A percentile compares a stretch with the other conserved stretches of the same genome.
Conservation (phyloP, 2,888 invertebrate species). For the Metellina segmentata region DNA sequence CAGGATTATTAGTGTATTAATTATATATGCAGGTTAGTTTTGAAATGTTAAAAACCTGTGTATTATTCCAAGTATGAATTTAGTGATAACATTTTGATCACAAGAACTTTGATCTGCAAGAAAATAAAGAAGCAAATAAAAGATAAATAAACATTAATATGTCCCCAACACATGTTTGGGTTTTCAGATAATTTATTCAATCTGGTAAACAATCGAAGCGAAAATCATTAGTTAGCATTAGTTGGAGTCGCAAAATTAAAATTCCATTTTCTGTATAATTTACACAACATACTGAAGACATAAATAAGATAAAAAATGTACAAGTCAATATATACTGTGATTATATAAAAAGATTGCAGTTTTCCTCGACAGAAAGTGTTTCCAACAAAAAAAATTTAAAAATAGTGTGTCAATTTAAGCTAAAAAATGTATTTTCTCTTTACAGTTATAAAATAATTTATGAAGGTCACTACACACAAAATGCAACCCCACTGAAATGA, state of each 20-base stretch:
- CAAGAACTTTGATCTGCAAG: neutral
- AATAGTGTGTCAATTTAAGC: neutral
- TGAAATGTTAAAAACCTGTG: too few species aligned
- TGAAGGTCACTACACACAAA: neutral
- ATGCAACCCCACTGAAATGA: conserved; percentile 11
- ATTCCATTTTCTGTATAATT: conserved; percentile 36
- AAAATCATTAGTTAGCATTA: conserved; percentile 55
- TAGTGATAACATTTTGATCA: too few species aligned
- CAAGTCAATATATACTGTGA: conserved; percentile 47
- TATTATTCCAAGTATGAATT: too few species aligned
- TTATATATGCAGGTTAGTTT: too few species aligned
- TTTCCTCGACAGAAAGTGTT: conserved; percentile 16
- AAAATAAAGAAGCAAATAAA: neutral
- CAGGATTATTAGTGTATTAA: too few species aligned
- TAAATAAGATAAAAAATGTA: conserved; percentile 61
- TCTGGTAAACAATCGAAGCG: conserved; percentile 62
- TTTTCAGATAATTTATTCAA: conserved; percentile 63
- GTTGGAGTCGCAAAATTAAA: conserved; percentile 37
- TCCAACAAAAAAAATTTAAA: conserved; percentile 18
- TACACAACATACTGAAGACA: conserved; percentile 52
- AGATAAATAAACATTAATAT: conserved; percentile 36
- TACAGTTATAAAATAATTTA: neutral
- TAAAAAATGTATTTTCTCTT: conserved; percentile 19
- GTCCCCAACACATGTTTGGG: conserved; percentile 21
- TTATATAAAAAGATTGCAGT: conserved; percentile 39